Evolutionary conservation across 2,113 vertebrate genomes (phyloP), one percentile per base, ranked within the genome.

Genomic region (Malurus cyaneus): DNA sequence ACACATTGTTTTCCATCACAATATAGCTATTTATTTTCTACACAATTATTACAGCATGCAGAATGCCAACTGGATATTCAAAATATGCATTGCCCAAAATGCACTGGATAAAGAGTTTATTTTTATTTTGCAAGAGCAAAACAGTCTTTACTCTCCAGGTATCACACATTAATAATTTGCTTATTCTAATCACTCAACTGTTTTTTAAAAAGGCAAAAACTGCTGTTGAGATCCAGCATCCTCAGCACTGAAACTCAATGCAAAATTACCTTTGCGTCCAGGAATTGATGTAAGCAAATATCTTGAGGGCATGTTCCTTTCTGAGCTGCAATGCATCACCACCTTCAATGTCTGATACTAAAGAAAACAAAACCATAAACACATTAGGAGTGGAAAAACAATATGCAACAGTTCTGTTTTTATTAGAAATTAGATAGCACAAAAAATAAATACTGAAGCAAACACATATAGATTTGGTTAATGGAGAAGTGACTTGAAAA

Each of bases 231-330:
- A 66, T 66, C 3, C 70, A 70, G 23, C 39, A 87, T 32, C 17
- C 88, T 23, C 65, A 80, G 44, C 54, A 88, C 14, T 49, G 80
- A 42, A 83, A 53, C 39, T 77, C 66, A 80, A 46, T 21, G 21
- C 67, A 85, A 89, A 89, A 52, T 98, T 98, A 99, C 99, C 99
- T 99, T 97, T 99, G 99, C 12, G 99, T 99, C 99, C 99, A 99
- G 94, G 99, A 99, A 98, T 98, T 99, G 98, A 99, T 99, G 98
- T 99, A 99, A 97, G 98, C 98, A 98, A 99, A 98, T 96, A 99
- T 99, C 97, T 99, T 99, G 97, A 99, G 98, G 89, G 99, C 99
- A 98, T 99, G 99, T 96, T 99, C 99, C 97, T 99, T 99, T 98
- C 99, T 99, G 97, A 99, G 98, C 98, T 99, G 99, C 96, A 99